phyloP scores from a whole-genome alignment of 2,888 invertebrate species.

The Dryomyza anilis region DNA sequence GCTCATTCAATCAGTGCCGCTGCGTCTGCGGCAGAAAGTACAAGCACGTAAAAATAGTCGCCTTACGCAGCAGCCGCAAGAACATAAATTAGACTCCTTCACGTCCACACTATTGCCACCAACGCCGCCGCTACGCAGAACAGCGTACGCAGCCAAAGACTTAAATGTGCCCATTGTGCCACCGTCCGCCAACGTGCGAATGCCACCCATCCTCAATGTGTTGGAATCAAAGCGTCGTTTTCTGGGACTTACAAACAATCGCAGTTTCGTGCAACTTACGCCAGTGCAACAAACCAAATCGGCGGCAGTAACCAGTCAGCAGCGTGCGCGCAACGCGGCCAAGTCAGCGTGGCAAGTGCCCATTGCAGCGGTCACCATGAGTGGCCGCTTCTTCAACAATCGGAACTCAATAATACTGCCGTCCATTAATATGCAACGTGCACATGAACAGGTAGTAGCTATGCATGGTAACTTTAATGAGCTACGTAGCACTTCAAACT shows the following conservation, averaged over 20 bases:
- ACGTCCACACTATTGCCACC: constrained; percentile 19
- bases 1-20: constrained; percentile 46
- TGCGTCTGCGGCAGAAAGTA: constrained; percentile 43
- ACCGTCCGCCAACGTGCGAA: constrained; percentile 37
- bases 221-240: constrained; percentile 52
- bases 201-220: constrained; percentile 59
- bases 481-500: neutral
- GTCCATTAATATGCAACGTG: constrained; percentile 45
- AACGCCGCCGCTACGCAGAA: constrained; percentile 12
- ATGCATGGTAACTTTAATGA: too few species aligned
- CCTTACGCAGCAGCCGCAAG: neutral
- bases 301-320: constrained; percentile 42
- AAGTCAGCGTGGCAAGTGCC: constrained; percentile 47
- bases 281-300: constrained; percentile 52
- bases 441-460: constrained; percentile 1
- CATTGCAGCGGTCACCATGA: constrained; percentile 34
- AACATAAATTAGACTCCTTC: neutral
- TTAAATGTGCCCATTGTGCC: constrained; percentile 15
- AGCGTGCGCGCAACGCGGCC: neutral
- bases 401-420: constrained; percentile 53
- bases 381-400: constrained; percentile 49
- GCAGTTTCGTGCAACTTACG: constrained; percentile 56
- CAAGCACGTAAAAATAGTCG: constrained; percentile 10
- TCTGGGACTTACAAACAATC: constrained; percentile 46
- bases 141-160: constrained; percentile 24